Percentiles rank a stretch among this genome's conserved stretches.
These are phyloP conservation scores for Lerista edwardsae DNA, from an alignment of 2,797 vertebrate species.

Conservation along the genomic window DNA sequence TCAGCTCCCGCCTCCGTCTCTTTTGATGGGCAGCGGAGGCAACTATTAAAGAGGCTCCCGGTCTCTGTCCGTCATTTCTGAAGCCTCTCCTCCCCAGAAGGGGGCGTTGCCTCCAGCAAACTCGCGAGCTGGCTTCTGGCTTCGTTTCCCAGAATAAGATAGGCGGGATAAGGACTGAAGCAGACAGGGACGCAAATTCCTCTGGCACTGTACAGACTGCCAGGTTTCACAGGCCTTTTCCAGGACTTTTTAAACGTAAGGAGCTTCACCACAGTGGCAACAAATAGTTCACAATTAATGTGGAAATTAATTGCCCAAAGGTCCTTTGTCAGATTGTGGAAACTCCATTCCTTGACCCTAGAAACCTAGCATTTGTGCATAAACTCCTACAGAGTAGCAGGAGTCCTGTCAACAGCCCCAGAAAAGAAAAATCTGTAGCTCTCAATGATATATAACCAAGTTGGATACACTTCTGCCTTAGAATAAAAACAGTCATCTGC, in stretches of 20 bases:
- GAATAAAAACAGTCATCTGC: too few species aligned
- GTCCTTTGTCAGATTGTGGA: background rate
- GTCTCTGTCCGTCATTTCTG: conserved; percentile 20
- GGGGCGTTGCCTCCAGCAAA: conserved; percentile 37
- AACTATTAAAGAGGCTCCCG: conserved; percentile 35
- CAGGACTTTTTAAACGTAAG: too few species aligned
- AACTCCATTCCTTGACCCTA: background rate
- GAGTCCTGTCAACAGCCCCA: background rate
- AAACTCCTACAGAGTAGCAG: background rate
- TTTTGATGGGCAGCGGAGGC: conserved; percentile 30
- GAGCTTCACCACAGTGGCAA: background rate
- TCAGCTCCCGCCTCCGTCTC: conserved; percentile 42
- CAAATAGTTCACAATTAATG: too few species aligned
- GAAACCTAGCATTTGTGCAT: background rate
- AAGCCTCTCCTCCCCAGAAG: conserved; percentile 57
- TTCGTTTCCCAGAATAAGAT: background rate
- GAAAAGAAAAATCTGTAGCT: background rate
- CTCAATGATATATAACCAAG: too few species aligned
- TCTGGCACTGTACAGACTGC: background rate
- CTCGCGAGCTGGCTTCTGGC: background rate
- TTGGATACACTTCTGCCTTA: background rate
- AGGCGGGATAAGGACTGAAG: background rate
- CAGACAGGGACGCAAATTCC: background rate
- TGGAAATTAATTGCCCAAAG: background rate
- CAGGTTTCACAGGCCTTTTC: background rate